Evolutionary conservation across 2,113 vertebrate genomes (phyloP), one percentile per base, ranked within the genome.

Genomic region (Chitala chitala): DNA sequence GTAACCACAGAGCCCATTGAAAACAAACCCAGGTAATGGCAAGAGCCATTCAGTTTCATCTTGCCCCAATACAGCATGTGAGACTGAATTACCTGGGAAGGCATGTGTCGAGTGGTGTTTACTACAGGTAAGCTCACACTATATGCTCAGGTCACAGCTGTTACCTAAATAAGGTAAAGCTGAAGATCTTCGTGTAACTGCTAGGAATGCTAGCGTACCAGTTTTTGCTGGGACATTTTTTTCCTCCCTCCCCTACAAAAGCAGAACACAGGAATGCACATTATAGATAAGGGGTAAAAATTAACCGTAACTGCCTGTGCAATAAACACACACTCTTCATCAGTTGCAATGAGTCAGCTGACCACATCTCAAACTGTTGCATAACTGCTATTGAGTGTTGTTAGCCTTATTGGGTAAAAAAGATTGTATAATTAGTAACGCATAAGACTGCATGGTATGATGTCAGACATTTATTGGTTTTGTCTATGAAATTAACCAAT

Each of bases 81-180:
- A 73, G 33, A 24, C 15, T 3, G 69, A 54, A 70, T 72, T 51
- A 36, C 15, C 55, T 56, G 36, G 29, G 48, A 22, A 4, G 24
- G 48, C 54, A 26, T 38, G n/a, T 71, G 69, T 48, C 15, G 20
- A 22, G 15, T 24, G 72, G 42, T 72, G 64, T 73, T 72, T 71
- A 71, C 65, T 51, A 69, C 78, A 84, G 81, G 83, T 84, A 77
- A 77, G 53, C 29, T 22, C 26, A 66, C 22, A 72, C 73, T 75
- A 73, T 64, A 36, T 44, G 56, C 54, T 50, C 33, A 65, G 17
- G 59, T 20, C 4, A 42, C 58, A 53, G 26, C 40, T 20, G 26
- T 68, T 83, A 76, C 74, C 80, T 82, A 80, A 80, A 81, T 77
- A 82, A 80, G 79, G 79, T 48, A 75, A 78, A 68, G 75, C 53